Conservation (phyloP, 2,113 vertebrate genomes). For the Colinus virginianus region DNA sequence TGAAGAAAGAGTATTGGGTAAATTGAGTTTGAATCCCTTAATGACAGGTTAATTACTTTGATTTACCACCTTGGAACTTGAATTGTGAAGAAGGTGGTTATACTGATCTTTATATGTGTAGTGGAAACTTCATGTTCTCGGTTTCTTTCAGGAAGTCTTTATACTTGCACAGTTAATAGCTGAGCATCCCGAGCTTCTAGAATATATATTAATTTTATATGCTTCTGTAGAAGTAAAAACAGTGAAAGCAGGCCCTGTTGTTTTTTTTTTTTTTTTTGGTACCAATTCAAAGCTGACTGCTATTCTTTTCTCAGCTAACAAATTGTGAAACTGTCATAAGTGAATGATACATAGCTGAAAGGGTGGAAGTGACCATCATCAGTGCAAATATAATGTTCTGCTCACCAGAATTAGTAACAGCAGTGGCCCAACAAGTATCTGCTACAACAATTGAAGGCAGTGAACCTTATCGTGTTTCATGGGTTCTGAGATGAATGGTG, state of each 20-base stretch:
- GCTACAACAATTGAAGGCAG: not conserved
- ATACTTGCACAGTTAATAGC: not conserved
- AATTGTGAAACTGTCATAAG: not conserved
- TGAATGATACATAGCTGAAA: not conserved
- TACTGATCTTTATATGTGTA: not conserved
- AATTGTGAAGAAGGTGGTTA: not conserved
- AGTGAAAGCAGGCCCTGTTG: fast-evolving
- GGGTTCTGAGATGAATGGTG: not conserved
- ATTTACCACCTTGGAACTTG: not conserved
- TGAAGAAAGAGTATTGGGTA: not conserved
- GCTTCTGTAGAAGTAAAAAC: not conserved
- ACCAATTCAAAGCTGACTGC: not conserved
- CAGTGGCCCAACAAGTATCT: not conserved
- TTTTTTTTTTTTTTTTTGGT: not conserved
- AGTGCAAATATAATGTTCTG: not conserved
- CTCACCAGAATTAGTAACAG: not conserved
- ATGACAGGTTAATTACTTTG: not conserved
- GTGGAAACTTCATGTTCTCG: not conserved
- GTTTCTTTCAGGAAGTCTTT: not conserved
- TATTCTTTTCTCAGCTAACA: not conserved
- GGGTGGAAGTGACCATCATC: not conserved
- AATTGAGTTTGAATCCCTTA: not conserved
- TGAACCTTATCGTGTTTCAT: fast-evolving
- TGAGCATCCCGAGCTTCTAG: not conserved
- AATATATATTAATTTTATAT: not conserved